Evolutionary conservation across 2,797 vertebrate genomes (phyloP), one percentile per base, ranked within the genome.

Genomic region (Naso thynnoides): DNA sequence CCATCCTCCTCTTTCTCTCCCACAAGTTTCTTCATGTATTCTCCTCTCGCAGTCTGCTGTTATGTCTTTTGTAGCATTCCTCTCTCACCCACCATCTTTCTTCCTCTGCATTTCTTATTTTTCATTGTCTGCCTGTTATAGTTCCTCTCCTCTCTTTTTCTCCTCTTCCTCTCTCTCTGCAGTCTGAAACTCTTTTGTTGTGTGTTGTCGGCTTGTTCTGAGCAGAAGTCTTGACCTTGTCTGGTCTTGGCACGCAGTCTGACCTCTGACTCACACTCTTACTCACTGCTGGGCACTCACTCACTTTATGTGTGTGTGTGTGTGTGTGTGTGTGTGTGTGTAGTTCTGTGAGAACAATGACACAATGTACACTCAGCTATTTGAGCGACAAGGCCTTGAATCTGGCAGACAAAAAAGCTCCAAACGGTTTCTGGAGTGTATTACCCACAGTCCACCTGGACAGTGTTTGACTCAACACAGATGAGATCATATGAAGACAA

Each of bases 231-330:
- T 85, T 85, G 83, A 90, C 87, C 88, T 89, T 76, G 79, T 86
- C 75, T 78, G 21, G 70, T 88, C 59, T 70, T 86, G 77, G 85
- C 82, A 86, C 71, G 64, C 59, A 57, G 66, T 71, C 65, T 84
- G 84, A 90, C 86, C 90, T 84, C 85, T 89, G 83, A 90, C 82
- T 90, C 83, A 89, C 65, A 60, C 81, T 56, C 73, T 84, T 68
- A 84, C 83, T 89, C 81, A 85, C 68, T 78, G 76, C 79, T 81
- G 75, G 76, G 81, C 74, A 63, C 73, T 76, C 57, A 65, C 36
- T 72, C 68, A 68, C 50, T 81, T 47, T 63, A 9, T 63, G 24
- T 53, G 47, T 47, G 18, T 72, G 44, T 63, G 26, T 55, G 21
- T 69, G 50, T 66, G 53, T 36, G 6, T 63, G 36, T 53, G 64